phyloP scores from a whole-genome alignment of 2,113 vertebrate species.

The Oryzias celebensis region DNA sequence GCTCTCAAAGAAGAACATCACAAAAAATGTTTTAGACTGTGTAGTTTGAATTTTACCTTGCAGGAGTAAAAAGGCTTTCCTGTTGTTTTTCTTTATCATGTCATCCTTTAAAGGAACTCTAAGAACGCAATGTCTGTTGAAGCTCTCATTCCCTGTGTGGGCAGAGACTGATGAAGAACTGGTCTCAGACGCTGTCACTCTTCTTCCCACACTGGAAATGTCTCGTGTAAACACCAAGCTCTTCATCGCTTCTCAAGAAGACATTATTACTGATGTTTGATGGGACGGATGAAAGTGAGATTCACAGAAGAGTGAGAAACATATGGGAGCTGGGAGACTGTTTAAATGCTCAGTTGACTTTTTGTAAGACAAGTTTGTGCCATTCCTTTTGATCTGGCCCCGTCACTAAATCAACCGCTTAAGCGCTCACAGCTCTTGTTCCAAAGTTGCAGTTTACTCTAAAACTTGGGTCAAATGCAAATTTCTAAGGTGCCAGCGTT shows the following conservation, averaged over 20 bases:
- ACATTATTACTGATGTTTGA: constrained; percentile 43
- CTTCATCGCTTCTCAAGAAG: constrained; percentile 40
- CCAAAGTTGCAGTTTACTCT: background rate
- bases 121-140: constrained; percentile 31
- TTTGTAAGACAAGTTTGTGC: too few species aligned
- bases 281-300: constrained; percentile 43
- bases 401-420: background rate
- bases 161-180: constrained; percentile 41
- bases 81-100: background rate
- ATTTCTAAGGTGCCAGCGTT: background rate
- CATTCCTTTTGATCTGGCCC: background rate
- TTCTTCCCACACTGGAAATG: constrained; percentile 59
- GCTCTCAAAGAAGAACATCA: too few species aligned
- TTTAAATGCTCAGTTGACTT: background rate
- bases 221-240: constrained; percentile 60
- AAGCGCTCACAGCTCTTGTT: background rate
- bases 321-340: constrained; percentile 19
- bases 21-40: too few species aligned
- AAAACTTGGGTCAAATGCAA: background rate
- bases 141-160: constrained; percentile 51
- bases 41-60: too few species aligned
- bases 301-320: constrained; percentile 39
- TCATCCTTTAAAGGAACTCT: background rate
- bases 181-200: constrained; percentile 38
- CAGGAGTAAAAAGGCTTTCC: too few species aligned